Conservation (phyloP, 1,140 invertebrate genomes). For the Zaprionus kolodkinae region DNA sequence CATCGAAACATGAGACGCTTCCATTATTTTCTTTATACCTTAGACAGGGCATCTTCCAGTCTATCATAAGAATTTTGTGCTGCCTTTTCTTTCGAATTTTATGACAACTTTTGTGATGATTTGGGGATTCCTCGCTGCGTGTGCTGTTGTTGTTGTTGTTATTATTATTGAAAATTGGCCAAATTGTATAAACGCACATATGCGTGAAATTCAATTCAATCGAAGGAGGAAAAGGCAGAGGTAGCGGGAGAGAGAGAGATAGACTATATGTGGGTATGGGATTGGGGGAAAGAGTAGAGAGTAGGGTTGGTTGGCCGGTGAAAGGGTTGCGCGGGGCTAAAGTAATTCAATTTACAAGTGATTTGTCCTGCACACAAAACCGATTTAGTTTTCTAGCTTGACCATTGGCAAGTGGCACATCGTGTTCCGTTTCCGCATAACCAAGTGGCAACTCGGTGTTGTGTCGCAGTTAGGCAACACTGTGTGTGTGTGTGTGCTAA, state of each 20-base stretch:
- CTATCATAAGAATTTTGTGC: slow-evolving; percentile 1
- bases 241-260: slow-evolving; percentile 24
- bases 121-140: slow-evolving; percentile 54
- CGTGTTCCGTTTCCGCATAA: not conserved
- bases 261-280: not conserved
- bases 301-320: slow-evolving; percentile 17
- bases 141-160: slow-evolving; percentile 50
- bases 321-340: slow-evolving; percentile 70
- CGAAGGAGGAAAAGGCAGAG: not conserved
- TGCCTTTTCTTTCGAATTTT: slow-evolving; percentile 58
- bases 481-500: slow-evolving; percentile 54
- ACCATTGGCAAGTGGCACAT: slow-evolving; percentile 49
- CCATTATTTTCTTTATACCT: too few species aligned
- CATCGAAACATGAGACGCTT: too few species aligned
- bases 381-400: slow-evolving; percentile 72
- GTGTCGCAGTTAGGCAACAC: slow-evolving; percentile 17
- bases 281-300: not conserved
- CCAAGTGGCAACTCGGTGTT: not conserved
- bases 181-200: slow-evolving; percentile 83
- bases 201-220: slow-evolving; percentile 81
- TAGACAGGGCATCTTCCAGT: slow-evolving; percentile 24
- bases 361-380: slow-evolving; percentile 78
- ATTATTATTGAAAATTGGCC: slow-evolving; percentile 82
- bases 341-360: slow-evolving; percentile 83
- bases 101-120: slow-evolving; percentile 71